These are phyloP conservation scores for Ariopsis seemanni DNA, from an alignment of 2,113 vertebrate genomes.

Conservation along the genomic window DNA sequence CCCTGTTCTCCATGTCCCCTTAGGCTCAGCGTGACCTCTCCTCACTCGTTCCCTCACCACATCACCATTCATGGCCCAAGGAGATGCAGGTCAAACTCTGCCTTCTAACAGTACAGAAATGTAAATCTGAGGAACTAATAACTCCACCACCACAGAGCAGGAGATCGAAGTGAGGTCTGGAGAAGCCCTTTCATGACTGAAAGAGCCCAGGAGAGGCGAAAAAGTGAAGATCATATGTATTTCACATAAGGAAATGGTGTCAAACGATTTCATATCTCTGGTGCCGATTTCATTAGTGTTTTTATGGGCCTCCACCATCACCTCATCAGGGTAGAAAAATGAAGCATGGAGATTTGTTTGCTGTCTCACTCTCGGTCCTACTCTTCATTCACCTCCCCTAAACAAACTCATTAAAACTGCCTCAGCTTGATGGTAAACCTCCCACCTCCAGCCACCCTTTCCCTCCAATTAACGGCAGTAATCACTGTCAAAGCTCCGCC, in stretches of 20 bases:
- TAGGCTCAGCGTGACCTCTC: constrained; percentile 73
- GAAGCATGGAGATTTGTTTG: constrained; percentile 30
- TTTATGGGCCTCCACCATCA: constrained; percentile 18
- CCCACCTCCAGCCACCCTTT: constrained; percentile 50
- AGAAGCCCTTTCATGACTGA: not conserved
- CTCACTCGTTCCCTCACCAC: constrained; percentile 50
- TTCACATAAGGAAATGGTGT: not conserved
- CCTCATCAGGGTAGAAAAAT: constrained; percentile 42
- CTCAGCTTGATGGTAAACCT: constrained; percentile 39
- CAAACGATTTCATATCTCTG: not conserved
- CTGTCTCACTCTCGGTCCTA: constrained; percentile 1
- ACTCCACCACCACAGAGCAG: not conserved
- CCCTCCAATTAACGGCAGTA: constrained; percentile 53
- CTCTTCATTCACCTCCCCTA: constrained; percentile 31
- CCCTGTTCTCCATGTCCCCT: constrained; percentile 70
- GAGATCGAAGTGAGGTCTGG: not conserved
- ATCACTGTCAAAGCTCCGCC: constrained; percentile 54
- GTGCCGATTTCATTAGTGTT: constrained; percentile 27
- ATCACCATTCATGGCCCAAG: constrained; percentile 51
- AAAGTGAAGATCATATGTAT: not conserved
- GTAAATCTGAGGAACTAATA: constrained; percentile 19
- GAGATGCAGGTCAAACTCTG: constrained; percentile 43
- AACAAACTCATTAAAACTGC: constrained; percentile 57
- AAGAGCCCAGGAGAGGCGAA: not conserved
- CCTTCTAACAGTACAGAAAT: constrained; percentile 24